These are phyloP conservation scores for Bradypodion ventrale DNA, from an alignment of 2,797 vertebrate species.

Conservation along the genomic window DNA sequence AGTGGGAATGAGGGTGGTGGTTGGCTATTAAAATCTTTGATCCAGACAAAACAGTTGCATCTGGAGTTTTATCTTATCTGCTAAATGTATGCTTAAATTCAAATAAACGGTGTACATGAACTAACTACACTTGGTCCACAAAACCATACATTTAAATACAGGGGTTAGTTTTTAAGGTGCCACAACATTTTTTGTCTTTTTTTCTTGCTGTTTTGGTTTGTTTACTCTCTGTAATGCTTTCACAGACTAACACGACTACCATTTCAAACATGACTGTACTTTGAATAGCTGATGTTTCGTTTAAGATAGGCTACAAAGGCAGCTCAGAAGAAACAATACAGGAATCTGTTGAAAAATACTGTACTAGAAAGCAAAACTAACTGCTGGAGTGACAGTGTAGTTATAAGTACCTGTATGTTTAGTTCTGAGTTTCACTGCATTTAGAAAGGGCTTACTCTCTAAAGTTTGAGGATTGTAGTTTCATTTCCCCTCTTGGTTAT, in stretches of 20 bases:
- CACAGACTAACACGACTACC: too few species aligned
- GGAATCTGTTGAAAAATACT: background rate
- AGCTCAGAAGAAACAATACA: background rate
- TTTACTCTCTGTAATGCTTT: too few species aligned
- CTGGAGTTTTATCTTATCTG: background rate
- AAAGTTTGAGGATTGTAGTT: background rate
- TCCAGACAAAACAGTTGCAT: background rate
- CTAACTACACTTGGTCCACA: too few species aligned
- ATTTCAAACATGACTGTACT: too few species aligned
- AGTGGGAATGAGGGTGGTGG: background rate
- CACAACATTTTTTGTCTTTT: too few species aligned
- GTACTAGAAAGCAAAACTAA: background rate
- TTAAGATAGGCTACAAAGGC: background rate
- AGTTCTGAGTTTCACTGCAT: background rate
- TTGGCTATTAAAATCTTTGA: background rate
- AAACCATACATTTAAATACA: too few species aligned
- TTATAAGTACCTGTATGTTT: background rate
- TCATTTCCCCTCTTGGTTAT: background rate
- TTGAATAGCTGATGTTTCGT: too few species aligned
- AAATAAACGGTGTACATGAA: background rate
- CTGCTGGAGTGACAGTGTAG: background rate
- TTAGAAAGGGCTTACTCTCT: conserved; percentile 7
- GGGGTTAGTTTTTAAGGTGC: too few species aligned
- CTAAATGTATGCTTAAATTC: background rate
- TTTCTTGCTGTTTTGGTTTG: too few species aligned